Percentiles rank a stretch among this genome's conserved stretches.
Evolutionary conservation across 1,140 invertebrate genomes (phyloP).

Genomic region (Meloidogyne exigua): DNA sequence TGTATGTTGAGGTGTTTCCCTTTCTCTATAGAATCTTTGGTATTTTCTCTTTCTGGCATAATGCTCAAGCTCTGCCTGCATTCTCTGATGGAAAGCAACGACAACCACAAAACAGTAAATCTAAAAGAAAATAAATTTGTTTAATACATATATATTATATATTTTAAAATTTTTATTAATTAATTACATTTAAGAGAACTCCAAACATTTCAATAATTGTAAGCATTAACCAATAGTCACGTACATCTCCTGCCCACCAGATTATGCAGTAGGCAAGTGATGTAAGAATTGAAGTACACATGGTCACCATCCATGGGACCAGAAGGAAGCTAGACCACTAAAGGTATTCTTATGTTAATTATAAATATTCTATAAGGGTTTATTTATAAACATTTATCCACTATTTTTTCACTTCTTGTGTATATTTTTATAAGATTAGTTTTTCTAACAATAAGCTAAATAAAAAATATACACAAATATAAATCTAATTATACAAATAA

Average conservation of each 20-base stretch:
- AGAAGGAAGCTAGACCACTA: slow-evolving; percentile 56
- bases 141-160: not conserved
- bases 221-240: slow-evolving; percentile 61
- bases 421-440: too few species aligned
- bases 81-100: slow-evolving; percentile 51
- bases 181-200: slow-evolving; percentile 59
- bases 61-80: slow-evolving; percentile 46
- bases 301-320: slow-evolving; percentile 58
- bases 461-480: too few species aligned
- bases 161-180: not conserved
- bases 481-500: too few species aligned
- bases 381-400: too few species aligned
- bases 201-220: slow-evolving; percentile 61
- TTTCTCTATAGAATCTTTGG: slow-evolving; percentile 32
- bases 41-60: slow-evolving; percentile 52
- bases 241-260: slow-evolving; percentile 60
- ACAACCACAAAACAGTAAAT: slow-evolving; percentile 59
- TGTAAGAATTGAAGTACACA: slow-evolving; percentile 56
- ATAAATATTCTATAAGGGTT: too few species aligned
- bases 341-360: slow-evolving; percentile 10
- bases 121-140: slow-evolving; percentile 22
- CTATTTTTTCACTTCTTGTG: too few species aligned
- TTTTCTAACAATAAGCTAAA: too few species aligned
- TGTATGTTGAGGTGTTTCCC: slow-evolving; percentile 32
- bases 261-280: slow-evolving; percentile 56